phyloP scores from a whole-genome alignment of 2,113 vertebrate species.

The Rhabdornis inornatus region DNA sequence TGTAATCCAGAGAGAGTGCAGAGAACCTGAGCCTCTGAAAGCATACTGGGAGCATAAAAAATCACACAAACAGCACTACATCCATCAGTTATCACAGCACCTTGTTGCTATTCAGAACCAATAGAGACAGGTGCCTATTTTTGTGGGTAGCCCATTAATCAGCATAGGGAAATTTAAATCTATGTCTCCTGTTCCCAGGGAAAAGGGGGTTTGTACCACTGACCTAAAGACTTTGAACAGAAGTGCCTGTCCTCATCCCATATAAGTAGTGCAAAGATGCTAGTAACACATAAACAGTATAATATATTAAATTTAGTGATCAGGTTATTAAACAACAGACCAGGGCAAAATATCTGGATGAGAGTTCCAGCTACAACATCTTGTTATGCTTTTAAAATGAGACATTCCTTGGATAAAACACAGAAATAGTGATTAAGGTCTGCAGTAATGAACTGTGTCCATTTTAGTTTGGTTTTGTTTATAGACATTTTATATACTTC shows the following conservation, averaged over 20 bases:
- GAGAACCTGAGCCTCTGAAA: background rate
- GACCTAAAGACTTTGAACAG: background rate
- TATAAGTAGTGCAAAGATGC: background rate
- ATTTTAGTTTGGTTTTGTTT: background rate
- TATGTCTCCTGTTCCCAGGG: background rate
- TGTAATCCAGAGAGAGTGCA: background rate
- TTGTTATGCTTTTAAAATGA: background rate
- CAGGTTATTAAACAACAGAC: background rate
- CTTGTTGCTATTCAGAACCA: background rate
- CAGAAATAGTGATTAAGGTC: background rate
- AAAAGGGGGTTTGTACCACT: background rate
- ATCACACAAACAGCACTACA: background rate
- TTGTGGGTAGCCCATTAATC: background rate
- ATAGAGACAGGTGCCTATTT: background rate
- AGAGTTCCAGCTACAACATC: background rate
- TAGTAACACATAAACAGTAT: background rate
- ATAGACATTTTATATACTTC: background rate
- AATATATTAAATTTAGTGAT: background rate
- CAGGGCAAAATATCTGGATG: background rate
- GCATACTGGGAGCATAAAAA: background rate
- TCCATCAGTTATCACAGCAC: background rate
- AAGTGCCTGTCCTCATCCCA: background rate
- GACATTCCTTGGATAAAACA: background rate
- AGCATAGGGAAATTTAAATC: background rate
- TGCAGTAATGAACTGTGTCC: background rate